Conservation (phyloP, 1,140 invertebrate species). For the Aphelenchoides besseyi region DNA sequence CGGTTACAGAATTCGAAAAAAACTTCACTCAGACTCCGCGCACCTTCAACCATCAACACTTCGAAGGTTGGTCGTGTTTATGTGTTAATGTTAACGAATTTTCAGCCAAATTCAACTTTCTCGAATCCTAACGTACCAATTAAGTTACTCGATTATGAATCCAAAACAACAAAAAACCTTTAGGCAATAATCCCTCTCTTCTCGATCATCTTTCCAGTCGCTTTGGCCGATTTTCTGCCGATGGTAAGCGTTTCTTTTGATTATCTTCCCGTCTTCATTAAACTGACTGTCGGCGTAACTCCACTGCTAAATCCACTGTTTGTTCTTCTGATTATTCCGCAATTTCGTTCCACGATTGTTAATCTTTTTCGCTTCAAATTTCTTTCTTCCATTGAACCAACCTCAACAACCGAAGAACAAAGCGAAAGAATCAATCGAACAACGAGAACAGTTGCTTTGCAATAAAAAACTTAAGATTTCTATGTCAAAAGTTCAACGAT, state of each 20-base stretch:
- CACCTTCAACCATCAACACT: neutral
- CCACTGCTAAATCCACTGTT: neutral
- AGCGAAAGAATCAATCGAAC: too few relatives aligned
- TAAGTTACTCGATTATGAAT: neutral
- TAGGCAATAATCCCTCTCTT: slow-evolving; percentile 8
- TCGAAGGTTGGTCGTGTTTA: too few relatives aligned
- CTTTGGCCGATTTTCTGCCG: slow-evolving; percentile 8
- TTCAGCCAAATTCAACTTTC: neutral
- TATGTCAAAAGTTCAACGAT: too few relatives aligned
- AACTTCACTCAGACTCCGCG: neutral
- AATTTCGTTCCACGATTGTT: neutral
- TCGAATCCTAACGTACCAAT: neutral
- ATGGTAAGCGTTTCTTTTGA: neutral
- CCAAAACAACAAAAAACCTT: slow-evolving; percentile 8
- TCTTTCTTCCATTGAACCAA: too few relatives aligned
- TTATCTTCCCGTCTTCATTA: neutral
- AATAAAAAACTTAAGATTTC: too few relatives aligned
- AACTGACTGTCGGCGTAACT: neutral
- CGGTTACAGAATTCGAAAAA: neutral
- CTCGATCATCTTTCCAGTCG: slow-evolving; percentile 13
- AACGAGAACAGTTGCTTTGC: too few relatives aligned
- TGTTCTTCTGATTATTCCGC: neutral
- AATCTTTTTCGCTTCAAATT: too few relatives aligned
- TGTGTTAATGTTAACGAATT: too few relatives aligned
- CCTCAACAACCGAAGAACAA: too few relatives aligned